A percentile compares a stretch with the other conserved stretches of the same genome.
Evolutionary conservation across 2,888 invertebrate species (phyloP).

Genomic region (Drosophila cyrtoloma): DNA sequence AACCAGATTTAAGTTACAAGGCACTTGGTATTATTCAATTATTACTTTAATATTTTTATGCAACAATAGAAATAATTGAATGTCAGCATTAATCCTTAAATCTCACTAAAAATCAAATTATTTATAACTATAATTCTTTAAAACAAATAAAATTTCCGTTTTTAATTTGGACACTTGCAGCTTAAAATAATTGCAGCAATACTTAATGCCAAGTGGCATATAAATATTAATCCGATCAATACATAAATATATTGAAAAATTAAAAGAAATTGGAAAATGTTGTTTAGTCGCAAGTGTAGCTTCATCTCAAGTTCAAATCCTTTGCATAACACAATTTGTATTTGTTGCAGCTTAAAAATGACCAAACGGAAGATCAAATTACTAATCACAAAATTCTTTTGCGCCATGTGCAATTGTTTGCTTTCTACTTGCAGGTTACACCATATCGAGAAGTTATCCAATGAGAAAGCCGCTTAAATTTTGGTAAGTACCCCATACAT

Average conservation of each 20-base stretch:
- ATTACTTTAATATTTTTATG: background rate
- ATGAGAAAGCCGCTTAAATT: slow-evolving; percentile 85
- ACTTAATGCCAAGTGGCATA: slow-evolving; percentile 14
- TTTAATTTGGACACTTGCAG: slow-evolving; percentile 45
- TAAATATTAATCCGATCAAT: slow-evolving; percentile 55
- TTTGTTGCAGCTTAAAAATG: slow-evolving; percentile 57
- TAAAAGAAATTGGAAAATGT: background rate
- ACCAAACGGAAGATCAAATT: slow-evolving; percentile 48
- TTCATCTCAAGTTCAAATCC: background rate
- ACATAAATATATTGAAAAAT: slow-evolving; percentile 2
- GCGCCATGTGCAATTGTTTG: slow-evolving; percentile 75
- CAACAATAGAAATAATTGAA: background rate
- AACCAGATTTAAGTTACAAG: background rate
- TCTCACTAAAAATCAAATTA: background rate
- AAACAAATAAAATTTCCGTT: background rate
- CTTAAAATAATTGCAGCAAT: slow-evolving; percentile 40
- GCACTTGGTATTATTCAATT: background rate
- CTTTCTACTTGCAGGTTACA: slow-evolving; percentile 83
- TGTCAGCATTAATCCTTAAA: background rate
- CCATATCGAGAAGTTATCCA: slow-evolving; percentile 85
- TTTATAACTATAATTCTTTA: background rate
- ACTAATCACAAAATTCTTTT: slow-evolving; percentile 80
- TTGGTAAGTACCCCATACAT: slow-evolving; percentile 76
- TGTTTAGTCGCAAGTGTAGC: slow-evolving; percentile 9
- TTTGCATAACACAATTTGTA: slow-evolving; percentile 5